Evolutionary conservation across 1,140 invertebrate genomes (phyloP).

Genomic region (Hirudo medicinalis): DNA sequence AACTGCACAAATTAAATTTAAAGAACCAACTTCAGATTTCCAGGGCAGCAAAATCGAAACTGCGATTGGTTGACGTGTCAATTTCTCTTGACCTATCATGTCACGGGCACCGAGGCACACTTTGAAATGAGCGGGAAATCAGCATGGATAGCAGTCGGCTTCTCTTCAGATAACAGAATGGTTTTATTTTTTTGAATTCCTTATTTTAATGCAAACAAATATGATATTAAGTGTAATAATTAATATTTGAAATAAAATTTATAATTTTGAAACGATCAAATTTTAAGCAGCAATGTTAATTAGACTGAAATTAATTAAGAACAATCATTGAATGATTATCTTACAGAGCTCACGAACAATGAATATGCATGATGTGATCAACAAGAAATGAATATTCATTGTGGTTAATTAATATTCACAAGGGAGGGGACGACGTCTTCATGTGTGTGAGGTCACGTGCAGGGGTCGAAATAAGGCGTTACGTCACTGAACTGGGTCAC

Average conservation of each 20-base stretch:
- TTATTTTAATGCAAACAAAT: too few relatives aligned
- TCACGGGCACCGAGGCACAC: neutral
- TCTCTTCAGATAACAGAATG: conserved; percentile 24
- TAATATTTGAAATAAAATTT: too few relatives aligned
- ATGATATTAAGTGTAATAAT: too few relatives aligned
- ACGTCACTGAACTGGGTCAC: conserved; percentile 15
- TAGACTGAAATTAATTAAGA: neutral
- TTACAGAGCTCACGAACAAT: neutral
- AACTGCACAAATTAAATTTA: neutral
- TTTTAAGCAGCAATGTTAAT: neutral
- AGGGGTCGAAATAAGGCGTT: neutral
- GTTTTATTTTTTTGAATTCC: neutral
- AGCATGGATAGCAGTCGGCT: conserved; percentile 21
- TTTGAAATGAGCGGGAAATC: conserved; percentile 19
- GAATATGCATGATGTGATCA: neutral
- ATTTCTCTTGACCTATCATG: conserved; percentile 16
- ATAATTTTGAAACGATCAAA: too few relatives aligned
- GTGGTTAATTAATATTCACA: neutral
- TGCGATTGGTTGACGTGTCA: conserved; percentile 18
- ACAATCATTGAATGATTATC: neutral
- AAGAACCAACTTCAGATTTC: neutral
- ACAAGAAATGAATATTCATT: too few relatives aligned
- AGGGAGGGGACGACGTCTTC: conserved; percentile 22
- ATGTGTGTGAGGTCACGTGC: conserved; percentile 9
- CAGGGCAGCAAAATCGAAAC: neutral